Conservation (phyloP, 2,797 vertebrate species). For the Lepilemur septentrionalis region DNA sequence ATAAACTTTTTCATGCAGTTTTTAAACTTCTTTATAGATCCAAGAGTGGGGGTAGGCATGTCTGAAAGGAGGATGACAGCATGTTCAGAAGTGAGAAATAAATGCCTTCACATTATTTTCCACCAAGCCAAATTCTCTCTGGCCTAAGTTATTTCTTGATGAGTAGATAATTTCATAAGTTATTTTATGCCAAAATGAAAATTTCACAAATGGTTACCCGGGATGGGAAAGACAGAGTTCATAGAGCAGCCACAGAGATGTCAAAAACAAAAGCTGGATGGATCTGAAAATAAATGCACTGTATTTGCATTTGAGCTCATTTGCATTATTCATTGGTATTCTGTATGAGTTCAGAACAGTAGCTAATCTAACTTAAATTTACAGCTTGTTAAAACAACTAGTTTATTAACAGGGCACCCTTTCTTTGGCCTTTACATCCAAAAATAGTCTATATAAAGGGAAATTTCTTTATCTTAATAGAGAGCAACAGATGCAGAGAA, state of each 20-base stretch:
- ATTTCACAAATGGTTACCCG: neutral
- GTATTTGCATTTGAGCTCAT: neutral
- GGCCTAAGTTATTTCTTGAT: neutral
- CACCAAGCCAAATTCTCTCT: neutral
- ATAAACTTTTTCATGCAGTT: neutral
- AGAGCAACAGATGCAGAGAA: neutral
- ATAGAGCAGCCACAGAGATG: neutral
- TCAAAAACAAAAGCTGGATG: slow-evolving; percentile 33
- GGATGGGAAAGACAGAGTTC: slow-evolving; percentile 38
- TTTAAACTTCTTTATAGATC: neutral
- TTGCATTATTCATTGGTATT: slow-evolving; percentile 39
- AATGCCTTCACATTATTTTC: neutral
- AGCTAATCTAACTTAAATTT: slow-evolving; percentile 25
- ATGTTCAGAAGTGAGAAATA: neutral
- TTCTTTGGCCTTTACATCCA: neutral
- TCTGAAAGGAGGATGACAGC: neutral
- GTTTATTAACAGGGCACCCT: neutral
- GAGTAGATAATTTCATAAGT: neutral
- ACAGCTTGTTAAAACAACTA: slow-evolving; percentile 34
- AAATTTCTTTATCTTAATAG: slow-evolving; percentile 4
- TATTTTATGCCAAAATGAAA: neutral
- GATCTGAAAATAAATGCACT: neutral
- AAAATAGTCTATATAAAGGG: slow-evolving; percentile 8
- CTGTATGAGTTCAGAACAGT: neutral
- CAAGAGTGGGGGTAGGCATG: neutral